phyloP scores from a whole-genome alignment of 2,888 invertebrate species.

The Elgonia sp. region DNA sequence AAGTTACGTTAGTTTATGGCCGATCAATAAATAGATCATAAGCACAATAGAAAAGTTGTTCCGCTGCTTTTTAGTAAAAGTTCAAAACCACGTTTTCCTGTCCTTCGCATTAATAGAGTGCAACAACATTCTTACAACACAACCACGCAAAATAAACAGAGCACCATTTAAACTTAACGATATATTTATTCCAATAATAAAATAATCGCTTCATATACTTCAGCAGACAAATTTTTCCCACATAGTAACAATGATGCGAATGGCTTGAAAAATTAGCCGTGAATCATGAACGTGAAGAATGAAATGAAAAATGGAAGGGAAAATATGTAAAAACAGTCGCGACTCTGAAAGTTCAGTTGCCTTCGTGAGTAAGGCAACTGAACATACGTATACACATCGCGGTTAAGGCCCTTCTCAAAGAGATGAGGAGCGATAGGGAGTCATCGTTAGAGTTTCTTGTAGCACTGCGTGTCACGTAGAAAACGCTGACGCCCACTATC shows the following conservation, averaged over 20 bases:
- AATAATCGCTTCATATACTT: too few relatives aligned
- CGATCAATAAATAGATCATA: constrained; percentile 29
- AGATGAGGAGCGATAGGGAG: constrained; percentile 68
- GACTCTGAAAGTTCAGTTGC: constrained; percentile 26
- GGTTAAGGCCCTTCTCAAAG: constrained; percentile 60
- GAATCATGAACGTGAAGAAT: not conserved
- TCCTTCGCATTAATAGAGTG: constrained; percentile 47
- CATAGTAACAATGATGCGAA: not conserved
- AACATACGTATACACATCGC: constrained; percentile 54
- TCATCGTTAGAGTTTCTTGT: constrained; percentile 67
- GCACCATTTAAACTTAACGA: constrained; percentile 13
- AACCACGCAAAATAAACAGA: constrained; percentile 41
- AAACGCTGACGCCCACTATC: constrained; percentile 78
- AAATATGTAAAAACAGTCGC: not conserved
- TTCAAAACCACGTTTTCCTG: constrained; percentile 50
- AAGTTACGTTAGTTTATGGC: constrained; percentile 17
- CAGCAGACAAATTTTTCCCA: too few relatives aligned
- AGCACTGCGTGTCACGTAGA: constrained; percentile 69
- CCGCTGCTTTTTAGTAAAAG: constrained; percentile 57
- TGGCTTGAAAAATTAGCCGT: too few relatives aligned
- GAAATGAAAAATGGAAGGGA: constrained; percentile 21
- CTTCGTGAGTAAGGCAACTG: constrained; percentile 25
- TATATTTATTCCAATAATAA: constrained; percentile 2
- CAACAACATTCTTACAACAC: constrained; percentile 54
- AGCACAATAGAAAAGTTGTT: constrained; percentile 65